Conservation (phyloP, 2,888 invertebrate genomes). For the Eupelmus urozonus region DNA sequence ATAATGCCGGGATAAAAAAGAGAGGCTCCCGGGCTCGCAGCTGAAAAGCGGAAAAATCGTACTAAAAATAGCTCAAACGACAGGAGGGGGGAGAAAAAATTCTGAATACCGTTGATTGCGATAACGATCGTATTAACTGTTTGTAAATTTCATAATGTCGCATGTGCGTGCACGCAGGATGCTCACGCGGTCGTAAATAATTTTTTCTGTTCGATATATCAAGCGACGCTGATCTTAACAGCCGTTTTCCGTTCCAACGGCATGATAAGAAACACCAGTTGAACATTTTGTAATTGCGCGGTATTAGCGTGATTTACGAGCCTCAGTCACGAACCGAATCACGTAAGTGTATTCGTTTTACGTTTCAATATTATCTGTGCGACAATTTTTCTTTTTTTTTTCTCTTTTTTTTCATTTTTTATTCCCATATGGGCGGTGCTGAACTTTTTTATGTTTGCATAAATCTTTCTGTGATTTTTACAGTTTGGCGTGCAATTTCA, state of each 20-base stretch:
- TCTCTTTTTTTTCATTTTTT: too few species aligned
- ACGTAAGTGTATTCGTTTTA: conserved; percentile 36
- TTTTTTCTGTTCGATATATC: conserved; percentile 49
- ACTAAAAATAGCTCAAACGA: too few species aligned
- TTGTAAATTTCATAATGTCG: neutral
- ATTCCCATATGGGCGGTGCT: neutral
- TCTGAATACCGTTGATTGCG: too few species aligned
- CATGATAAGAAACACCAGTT: conserved; percentile 59
- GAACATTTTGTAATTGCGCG: conserved; percentile 58
- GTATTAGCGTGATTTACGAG: conserved; percentile 57
- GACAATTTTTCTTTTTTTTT: too few species aligned
- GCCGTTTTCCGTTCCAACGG: conserved; percentile 55
- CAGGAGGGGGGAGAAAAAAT: too few species aligned
- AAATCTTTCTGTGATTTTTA: too few species aligned
- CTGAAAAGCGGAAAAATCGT: too few species aligned
- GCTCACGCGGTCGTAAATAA: conserved; percentile 16
- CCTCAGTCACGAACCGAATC: conserved; percentile 52
- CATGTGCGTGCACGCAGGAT: neutral
- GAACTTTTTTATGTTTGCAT: too few species aligned
- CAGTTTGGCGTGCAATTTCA: too few species aligned
- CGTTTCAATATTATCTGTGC: conserved; percentile 29
- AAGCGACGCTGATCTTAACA: conserved; percentile 51
- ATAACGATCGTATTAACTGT: too few species aligned
- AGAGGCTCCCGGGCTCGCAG: too few species aligned
- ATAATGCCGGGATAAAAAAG: conserved; percentile 18